Conservation (phyloP, 2,113 vertebrate genomes). For the Psephotus haematonotus region DNA sequence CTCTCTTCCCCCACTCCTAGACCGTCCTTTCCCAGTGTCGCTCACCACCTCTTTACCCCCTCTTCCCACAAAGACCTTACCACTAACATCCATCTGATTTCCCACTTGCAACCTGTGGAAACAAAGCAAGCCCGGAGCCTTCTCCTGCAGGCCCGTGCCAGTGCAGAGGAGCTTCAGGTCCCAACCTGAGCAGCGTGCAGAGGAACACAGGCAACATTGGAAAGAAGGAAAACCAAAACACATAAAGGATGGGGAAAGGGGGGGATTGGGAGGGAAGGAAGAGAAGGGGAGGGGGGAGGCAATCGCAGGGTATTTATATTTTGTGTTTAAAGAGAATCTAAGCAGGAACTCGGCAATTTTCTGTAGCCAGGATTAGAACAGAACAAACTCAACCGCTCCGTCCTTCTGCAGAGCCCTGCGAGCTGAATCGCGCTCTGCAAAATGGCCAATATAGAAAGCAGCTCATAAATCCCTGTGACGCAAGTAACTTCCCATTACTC, state of each 20-base stretch:
- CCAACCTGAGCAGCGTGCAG: neutral
- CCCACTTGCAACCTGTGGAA: neutral
- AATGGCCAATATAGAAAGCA: conserved; percentile 8
- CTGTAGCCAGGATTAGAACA: neutral
- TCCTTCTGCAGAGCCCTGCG: neutral
- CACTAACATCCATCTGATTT: neutral
- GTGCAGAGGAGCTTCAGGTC: neutral
- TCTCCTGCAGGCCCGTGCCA: neutral
- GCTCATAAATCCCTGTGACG: conserved; percentile 31
- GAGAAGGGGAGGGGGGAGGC: neutral
- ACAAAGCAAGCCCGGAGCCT: neutral
- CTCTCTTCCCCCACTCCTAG: neutral
- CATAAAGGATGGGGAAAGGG: neutral
- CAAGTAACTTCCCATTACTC: conserved; percentile 38
- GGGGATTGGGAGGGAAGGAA: neutral
- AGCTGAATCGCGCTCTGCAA: conserved; percentile 2
- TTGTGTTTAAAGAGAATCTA: neutral
- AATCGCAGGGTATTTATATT: neutral
- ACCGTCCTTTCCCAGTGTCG: conserved; percentile 9
- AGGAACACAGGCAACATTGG: neutral
- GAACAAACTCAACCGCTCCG: neutral
- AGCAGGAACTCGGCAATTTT: neutral
- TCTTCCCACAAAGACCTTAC: conserved; percentile 22
- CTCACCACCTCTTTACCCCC: neutral
- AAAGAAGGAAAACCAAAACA: neutral